Conservation (phyloP, 2,113 vertebrate species). For the Nothocercus nigrocapillus region DNA sequence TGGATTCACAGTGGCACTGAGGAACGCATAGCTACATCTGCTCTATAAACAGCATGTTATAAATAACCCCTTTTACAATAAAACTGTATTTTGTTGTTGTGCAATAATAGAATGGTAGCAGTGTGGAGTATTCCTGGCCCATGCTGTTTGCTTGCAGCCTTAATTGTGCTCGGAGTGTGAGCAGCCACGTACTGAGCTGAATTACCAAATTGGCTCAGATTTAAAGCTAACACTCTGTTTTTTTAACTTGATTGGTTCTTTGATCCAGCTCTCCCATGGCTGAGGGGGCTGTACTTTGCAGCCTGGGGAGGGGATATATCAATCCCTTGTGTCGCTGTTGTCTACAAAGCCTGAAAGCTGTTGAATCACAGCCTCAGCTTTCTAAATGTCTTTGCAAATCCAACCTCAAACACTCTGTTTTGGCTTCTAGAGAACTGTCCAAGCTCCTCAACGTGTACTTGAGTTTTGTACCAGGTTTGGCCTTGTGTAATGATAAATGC, state of each 20-base stretch:
- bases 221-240: not conserved
- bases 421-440: slow-evolving; percentile 48
- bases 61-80: not conserved
- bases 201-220: not conserved
- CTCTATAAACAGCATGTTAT: not conserved
- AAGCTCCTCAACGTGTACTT: not conserved
- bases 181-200: not conserved
- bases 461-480: slow-evolving; percentile 48
- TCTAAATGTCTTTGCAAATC: slow-evolving; percentile 35
- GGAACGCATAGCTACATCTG: not conserved
- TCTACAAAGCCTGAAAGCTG: slow-evolving; percentile 38
- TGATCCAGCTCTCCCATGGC: slow-evolving; percentile 11
- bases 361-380: slow-evolving; percentile 56
- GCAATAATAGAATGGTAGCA: not conserved
- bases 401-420: slow-evolving; percentile 45
- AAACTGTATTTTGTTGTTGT: not conserved
- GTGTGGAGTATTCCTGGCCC: not conserved
- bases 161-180: not conserved
- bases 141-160: not conserved
- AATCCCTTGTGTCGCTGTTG: slow-evolving; percentile 58
- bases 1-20: not conserved
- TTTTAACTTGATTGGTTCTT: not conserved
- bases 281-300: slow-evolving; percentile 36
- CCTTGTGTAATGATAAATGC: slow-evolving; percentile 63
- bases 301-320: slow-evolving; percentile 46